Evolutionary conservation across 1,140 invertebrate genomes (phyloP).

Genomic region (Zelostemma sp.): DNA sequence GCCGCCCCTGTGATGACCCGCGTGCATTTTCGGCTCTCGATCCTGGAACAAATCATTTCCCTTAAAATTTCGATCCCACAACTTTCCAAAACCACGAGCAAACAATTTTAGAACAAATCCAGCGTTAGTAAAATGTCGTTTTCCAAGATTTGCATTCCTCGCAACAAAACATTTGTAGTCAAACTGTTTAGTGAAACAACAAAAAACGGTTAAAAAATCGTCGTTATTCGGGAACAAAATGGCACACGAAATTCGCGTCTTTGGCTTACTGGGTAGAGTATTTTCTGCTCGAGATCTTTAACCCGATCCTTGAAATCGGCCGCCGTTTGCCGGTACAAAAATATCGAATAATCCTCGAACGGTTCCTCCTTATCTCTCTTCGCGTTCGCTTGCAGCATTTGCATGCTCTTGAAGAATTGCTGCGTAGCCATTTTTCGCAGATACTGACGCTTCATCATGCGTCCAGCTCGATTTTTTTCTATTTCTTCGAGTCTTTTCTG

Average conservation of each 20-base stretch:
- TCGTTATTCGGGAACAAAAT: background rate
- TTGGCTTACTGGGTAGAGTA: constrained; percentile 79
- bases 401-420: constrained; percentile 83
- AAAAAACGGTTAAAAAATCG: too few species aligned
- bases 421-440: constrained; percentile 78
- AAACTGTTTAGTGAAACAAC: too few species aligned
- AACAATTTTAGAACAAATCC: too few species aligned
- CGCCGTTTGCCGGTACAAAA: constrained; percentile 80
- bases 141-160: too few species aligned
- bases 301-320: constrained; percentile 82
- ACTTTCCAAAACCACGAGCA: too few species aligned
- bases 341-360: constrained; percentile 82
- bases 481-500: constrained; percentile 78
- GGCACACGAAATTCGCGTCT: constrained; percentile 18
- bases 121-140: too few species aligned
- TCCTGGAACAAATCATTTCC: constrained; percentile 70
- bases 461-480: constrained; percentile 76
- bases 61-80: background rate
- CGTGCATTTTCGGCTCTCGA: constrained; percentile 74
- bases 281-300: constrained; percentile 82
- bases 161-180: too few species aligned
- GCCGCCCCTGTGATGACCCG: constrained; percentile 72
- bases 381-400: constrained; percentile 80
- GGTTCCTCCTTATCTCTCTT: constrained; percentile 72
- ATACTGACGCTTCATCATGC: constrained; percentile 76